Conservation (phyloP, 2,113 vertebrate species). For the Hippocampus zosterae region DNA sequence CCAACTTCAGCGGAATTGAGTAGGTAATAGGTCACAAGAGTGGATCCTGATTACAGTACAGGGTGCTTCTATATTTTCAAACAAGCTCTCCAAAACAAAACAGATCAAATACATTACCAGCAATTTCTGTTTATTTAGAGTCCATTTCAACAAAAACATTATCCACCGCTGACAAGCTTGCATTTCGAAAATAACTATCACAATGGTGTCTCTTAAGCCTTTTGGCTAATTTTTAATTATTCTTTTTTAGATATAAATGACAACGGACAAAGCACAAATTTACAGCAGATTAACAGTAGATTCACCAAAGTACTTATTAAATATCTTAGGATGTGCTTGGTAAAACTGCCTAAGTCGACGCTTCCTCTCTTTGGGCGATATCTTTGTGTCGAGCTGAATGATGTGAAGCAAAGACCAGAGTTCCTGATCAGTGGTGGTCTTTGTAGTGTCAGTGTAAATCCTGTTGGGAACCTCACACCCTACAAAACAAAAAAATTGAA, state of each 20-base stretch:
- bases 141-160: neutral
- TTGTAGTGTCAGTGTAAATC: slow-evolving; percentile 56
- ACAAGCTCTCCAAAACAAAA: neutral
- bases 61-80: neutral
- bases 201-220: neutral
- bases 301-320: slow-evolving; percentile 87
- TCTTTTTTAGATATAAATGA: neutral
- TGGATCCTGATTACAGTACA: neutral
- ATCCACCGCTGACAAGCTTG: neutral
- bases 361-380: slow-evolving; percentile 84
- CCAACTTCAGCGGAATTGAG: neutral
- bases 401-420: slow-evolving; percentile 77
- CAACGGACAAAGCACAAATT: slow-evolving; percentile 18
- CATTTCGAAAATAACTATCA: neutral
- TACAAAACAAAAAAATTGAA: slow-evolving; percentile 29
- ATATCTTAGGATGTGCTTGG: slow-evolving; percentile 84
- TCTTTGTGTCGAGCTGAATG: slow-evolving; percentile 81
- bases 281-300: slow-evolving; percentile 44
- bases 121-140: neutral
- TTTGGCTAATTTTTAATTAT: neutral
- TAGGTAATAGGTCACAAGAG: neutral
- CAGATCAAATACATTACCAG: neutral
- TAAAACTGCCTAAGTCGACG: slow-evolving; percentile 82
- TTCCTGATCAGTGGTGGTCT: slow-evolving; percentile 78
- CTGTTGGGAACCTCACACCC: slow-evolving; percentile 74